phyloP scores from a whole-genome alignment of 2,113 vertebrate genomes.

The Cynocephalus volans region DNA sequence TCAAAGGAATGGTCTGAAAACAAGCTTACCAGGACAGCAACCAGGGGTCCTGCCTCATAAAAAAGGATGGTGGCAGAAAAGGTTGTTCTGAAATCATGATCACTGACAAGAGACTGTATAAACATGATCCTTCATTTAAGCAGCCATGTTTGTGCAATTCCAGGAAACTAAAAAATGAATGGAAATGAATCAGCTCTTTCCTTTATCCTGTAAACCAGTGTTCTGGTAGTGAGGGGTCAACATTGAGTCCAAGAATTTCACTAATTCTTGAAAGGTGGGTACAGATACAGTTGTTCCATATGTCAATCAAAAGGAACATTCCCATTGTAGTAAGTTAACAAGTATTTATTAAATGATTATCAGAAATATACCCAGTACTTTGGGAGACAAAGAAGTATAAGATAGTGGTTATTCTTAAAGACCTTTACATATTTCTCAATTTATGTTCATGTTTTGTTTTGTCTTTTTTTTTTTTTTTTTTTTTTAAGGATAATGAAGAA shows the following conservation, averaged over 20 bases:
- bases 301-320: slow-evolving; percentile 17
- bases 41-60: not conserved
- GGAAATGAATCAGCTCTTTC: not conserved
- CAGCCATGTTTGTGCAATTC: not conserved
- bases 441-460: slow-evolving; percentile 52
- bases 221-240: not conserved
- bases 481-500: slow-evolving; percentile 85
- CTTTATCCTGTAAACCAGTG: too few species aligned
- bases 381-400: not conserved
- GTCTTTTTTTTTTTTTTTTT: slow-evolving; percentile 76
- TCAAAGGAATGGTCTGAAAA: not conserved
- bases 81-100: not conserved
- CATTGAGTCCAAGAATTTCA: too few species aligned
- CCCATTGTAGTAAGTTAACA: not conserved
- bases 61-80: not conserved
- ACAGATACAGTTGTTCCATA: not conserved
- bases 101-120: not conserved
- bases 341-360: not conserved
- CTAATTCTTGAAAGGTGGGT: not conserved
- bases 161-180: slow-evolving; percentile 28
- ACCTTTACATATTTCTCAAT: slow-evolving; percentile 34
- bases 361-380: not conserved
- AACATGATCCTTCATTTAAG: not conserved
- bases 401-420: not conserved
- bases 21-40: not conserved